A percentile compares a stretch with the other conserved stretches of the same genome.
These are phyloP conservation scores for Odocoileus hemionus DNA, from an alignment of 2,113 vertebrate genomes.

Conservation along the genomic window DNA sequence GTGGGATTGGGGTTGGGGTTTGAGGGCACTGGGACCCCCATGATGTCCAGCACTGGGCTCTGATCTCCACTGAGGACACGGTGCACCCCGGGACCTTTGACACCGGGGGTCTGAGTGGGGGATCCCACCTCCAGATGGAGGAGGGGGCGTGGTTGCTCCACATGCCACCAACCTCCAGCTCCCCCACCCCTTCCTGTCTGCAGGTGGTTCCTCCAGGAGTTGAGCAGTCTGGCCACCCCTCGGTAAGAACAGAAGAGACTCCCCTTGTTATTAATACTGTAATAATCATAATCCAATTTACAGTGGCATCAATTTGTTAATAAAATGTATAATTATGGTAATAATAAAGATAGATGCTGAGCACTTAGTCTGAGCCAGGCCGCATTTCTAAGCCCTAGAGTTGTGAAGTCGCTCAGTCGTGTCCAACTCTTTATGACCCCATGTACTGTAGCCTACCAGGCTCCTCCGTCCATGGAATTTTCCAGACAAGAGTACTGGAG, in stretches of 20 bases:
- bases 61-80: constrained; percentile 37
- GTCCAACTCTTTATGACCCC: no score
- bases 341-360: not conserved
- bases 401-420: no score
- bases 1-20: not conserved
- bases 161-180: not conserved
- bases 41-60: constrained; percentile 73
- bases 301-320: not conserved
- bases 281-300: not conserved
- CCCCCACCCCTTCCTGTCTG: not conserved
- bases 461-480: no score
- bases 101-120: constrained; percentile 58
- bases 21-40: not conserved
- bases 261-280: no score
- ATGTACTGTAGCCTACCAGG: no score
- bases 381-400: fast-evolving
- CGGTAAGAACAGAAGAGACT: not conserved
- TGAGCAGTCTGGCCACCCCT: no score
- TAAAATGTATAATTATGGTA: not conserved
- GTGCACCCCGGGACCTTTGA: constrained; percentile 60
- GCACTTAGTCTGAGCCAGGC: not conserved
- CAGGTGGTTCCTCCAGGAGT: not conserved
- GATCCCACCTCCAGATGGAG: not conserved
- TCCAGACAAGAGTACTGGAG: no score
- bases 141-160: fast-evolving